Evolutionary conservation across 92 coral and sea anemone genomes (phyloP).

Genomic region (Porites evermanni): DNA sequence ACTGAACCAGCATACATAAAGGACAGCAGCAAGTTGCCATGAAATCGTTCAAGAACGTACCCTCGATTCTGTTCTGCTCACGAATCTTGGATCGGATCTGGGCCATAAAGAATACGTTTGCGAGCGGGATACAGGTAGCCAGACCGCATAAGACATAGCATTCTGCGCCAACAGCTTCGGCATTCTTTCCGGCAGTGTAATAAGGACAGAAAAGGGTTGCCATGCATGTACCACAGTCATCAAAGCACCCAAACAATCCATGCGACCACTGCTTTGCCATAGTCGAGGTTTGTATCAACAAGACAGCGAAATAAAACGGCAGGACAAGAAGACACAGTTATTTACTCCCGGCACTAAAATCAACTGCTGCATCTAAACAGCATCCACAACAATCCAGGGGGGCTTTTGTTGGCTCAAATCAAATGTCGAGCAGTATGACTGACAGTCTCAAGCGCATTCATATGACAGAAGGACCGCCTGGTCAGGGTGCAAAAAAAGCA

Average conservation of each 20-base stretch:
- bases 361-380: too few relatives aligned
- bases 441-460: too few relatives aligned
- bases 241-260: constrained; percentile 93
- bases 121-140: constrained; percentile 77
- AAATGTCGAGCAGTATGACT: too few relatives aligned
- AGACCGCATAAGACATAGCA: constrained; percentile 87
- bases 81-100: constrained; percentile 95
- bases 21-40: constrained; percentile 83
- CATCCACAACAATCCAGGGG: too few relatives aligned
- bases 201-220: constrained; percentile 80
- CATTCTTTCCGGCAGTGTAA: constrained; percentile 93
- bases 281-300: not conserved
- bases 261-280: constrained; percentile 87
- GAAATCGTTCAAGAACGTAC: constrained; percentile 78
- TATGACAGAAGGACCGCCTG: too few relatives aligned
- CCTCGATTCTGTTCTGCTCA: constrained; percentile 88
- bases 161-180: constrained; percentile 97
- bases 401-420: too few relatives aligned
- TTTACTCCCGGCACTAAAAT: too few relatives aligned
- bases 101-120: constrained; percentile 81
- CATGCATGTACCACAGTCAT: constrained; percentile 90
- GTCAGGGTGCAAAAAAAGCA: too few relatives aligned
- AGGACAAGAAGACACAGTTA: too few relatives aligned
- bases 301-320: not conserved
- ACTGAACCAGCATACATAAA: constrained; percentile 84